Evolutionary conservation across 2,113 vertebrate species (phyloP), one percentile per base, ranked within the genome.

Genomic region (Phoxinus phoxinus): DNA sequence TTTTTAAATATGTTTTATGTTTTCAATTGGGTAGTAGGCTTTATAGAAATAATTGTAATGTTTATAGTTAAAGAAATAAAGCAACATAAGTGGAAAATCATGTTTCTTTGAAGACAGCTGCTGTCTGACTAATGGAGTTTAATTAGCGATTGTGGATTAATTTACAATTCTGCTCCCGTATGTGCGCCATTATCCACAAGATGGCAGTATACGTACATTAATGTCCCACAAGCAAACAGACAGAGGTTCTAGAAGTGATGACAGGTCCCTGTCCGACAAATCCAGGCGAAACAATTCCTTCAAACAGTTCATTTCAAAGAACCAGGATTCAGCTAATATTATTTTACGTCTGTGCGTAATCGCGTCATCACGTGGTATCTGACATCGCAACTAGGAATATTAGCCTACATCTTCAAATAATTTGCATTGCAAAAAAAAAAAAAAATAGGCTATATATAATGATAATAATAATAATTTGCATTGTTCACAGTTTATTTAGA

Each of bases 171-270:
- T 17, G 11, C 15, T 17, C 17, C 25, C 17, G 3, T 25, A 53
- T 37, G 19, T 72, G 13, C 7, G 58, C 21, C 30, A 5, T 41
- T 56, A 21, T 72, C 81, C 81, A 83, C 81, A 41, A 72, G 81
- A 53, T 83, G 81, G 81, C 81, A 58, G 81, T 41, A 69, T 51
- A 53, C 37, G 9, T 80, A 11, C n/a, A 46, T 27, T 46, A 51
- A 51, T 81, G 17, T 65, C 15, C 25, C 25, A 51, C 44, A 48
- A 2, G 61, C 32, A 27, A 32, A 76, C 25, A 21, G 3, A 21
- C 2, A 30, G 41, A 19, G 9, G 25, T 23, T 51, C 25, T 27
- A 10, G n/a, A n/a, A n/a, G n/a, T 53, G 25, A 32, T 53, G 25
- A 8, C 4, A 51, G 21, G 10, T 71, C 67, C 4, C 19, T 9